Conservation (phyloP, 2,113 vertebrate genomes). For the Cervus canadensis region DNA sequence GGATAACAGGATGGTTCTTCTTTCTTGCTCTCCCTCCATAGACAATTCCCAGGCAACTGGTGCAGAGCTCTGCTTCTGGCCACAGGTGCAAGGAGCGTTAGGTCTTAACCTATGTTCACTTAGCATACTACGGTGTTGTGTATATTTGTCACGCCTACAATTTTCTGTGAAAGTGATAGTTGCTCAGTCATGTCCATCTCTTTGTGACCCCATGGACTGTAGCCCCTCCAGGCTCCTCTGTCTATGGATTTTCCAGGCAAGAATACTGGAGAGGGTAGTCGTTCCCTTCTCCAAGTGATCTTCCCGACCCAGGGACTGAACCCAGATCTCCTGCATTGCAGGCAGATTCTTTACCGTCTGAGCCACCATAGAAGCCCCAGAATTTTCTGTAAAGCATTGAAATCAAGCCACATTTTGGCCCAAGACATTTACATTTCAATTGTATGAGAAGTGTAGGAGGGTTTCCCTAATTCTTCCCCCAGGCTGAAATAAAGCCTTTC, state of each 20-base stretch:
- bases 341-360: neutral
- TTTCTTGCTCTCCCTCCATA: neutral
- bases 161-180: neutral
- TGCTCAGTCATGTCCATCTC: neutral
- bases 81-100: neutral
- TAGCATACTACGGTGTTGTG: neutral
- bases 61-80: neutral
- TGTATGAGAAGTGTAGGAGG: neutral
- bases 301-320: neutral
- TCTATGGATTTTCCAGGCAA: neutral
- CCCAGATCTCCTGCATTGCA: neutral
- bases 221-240: neutral
- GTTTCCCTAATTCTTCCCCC: neutral
- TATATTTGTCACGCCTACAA: neutral
- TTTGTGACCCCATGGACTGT: neutral
- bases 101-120: neutral
- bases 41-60: neutral
- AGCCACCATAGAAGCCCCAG: neutral
- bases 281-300: neutral
- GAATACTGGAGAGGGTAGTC: neutral
- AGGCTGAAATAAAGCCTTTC: neutral
- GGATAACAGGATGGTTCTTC: neutral
- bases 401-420: neutral
- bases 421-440: neutral
- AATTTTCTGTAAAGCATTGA: neutral